Evolutionary conservation across 2,888 invertebrate genomes (phyloP).

Genomic region (Nematopogon swammerdamellus): DNA sequence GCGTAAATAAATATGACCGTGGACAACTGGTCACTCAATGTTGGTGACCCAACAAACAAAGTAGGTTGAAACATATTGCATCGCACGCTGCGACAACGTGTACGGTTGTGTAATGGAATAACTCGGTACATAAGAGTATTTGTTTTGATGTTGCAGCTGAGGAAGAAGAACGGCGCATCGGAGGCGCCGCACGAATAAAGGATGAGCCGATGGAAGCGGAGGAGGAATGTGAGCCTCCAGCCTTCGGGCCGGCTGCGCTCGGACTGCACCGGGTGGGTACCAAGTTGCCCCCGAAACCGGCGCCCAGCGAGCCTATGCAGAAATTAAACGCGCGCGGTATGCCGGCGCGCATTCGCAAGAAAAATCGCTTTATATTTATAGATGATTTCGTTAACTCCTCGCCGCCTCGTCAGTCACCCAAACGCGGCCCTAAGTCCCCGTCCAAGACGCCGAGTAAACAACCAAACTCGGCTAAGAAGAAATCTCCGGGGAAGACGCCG

Average conservation of each 20-base stretch:
- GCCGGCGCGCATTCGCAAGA: constrained; percentile 88
- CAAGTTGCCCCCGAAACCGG: constrained; percentile 66
- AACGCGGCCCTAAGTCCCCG: constrained; percentile 60
- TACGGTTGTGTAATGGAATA: too few relatives aligned
- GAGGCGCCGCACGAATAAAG: constrained; percentile 32
- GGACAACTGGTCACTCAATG: too few relatives aligned
- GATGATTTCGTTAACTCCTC: constrained; percentile 83
- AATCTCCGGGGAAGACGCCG: constrained; percentile 53
- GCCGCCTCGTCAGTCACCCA: constrained; percentile 70
- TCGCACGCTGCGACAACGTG: too few relatives aligned
- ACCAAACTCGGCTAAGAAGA: constrained; percentile 43
- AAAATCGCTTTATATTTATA: constrained; percentile 85
- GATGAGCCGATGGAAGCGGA: constrained; percentile 64
- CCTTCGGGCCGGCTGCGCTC: constrained; percentile 75
- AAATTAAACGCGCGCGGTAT: constrained; percentile 82
- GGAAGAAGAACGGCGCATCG: not conserved
- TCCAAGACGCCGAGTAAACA: constrained; percentile 35
- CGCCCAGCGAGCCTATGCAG: constrained; percentile 73
- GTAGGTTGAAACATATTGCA: too few relatives aligned
- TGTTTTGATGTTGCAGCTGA: not conserved
- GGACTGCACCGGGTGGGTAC: constrained; percentile 81
- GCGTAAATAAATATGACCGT: too few relatives aligned
- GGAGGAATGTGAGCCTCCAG: constrained; percentile 65
- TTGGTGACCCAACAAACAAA: too few relatives aligned
- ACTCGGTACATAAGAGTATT: too few relatives aligned